These are phyloP conservation scores for Rhabdomys pumilio DNA, from an alignment of 2,797 vertebrate species.

Conservation along the genomic window DNA sequence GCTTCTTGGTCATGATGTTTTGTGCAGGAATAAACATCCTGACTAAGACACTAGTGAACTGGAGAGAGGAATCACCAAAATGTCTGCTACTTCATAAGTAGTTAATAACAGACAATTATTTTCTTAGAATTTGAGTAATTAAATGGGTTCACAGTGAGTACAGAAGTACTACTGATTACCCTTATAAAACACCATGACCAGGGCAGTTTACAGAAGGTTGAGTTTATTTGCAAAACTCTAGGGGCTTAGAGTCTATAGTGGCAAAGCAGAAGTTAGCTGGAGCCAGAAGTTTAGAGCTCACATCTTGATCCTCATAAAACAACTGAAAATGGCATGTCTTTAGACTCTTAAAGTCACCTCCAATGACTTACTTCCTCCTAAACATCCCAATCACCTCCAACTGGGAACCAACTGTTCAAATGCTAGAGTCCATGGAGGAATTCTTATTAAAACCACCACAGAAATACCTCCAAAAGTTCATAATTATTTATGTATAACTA, in stretches of 20 bases:
- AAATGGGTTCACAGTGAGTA: constrained; percentile 8
- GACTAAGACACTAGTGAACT: neutral
- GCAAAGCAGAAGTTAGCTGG: neutral
- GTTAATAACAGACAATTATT: constrained; percentile 7
- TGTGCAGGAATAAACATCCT: neutral
- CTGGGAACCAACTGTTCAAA: neutral
- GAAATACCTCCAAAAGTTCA: neutral
- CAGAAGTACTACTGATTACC: neutral
- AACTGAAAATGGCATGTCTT: neutral
- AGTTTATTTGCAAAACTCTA: neutral
- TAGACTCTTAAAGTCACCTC: neutral
- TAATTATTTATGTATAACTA: neutral
- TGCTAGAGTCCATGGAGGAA: neutral
- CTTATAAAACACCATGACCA: neutral
- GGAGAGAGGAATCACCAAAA: constrained; percentile 23
- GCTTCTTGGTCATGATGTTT: neutral
- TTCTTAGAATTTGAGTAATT: constrained; percentile 28
- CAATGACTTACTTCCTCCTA: neutral
- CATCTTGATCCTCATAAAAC: too few species aligned
- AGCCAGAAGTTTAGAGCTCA: neutral
- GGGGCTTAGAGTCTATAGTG: neutral
- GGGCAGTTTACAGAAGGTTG: neutral
- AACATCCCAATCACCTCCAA: neutral
- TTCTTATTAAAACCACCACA: neutral
- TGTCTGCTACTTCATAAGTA: constrained; percentile 11